Base-by-base conservation (phyloP, 2,888 invertebrate genomes). In the Mechanitis messenoides region DNA sequence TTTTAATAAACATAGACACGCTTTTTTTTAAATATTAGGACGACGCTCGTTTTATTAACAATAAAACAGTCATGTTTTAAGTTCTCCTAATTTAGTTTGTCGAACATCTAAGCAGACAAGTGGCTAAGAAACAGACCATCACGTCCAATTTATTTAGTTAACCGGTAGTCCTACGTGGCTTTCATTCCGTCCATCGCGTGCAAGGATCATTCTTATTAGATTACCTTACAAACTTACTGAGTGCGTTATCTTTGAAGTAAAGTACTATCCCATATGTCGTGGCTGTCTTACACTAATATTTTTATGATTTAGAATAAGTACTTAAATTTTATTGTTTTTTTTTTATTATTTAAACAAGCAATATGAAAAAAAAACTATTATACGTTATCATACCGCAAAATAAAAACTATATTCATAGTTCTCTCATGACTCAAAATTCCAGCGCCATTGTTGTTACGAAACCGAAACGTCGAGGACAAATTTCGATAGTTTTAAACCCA, bases 131-230 rank as follows among this genome's bases (percentile, higher is more conserved):
- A 62, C 59, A 64, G 67, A 58, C 65, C 60, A 67, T 65, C 68
- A 68, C 68, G 68, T 68, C 56, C 65, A 67, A 62, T 67, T 64
- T 68, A 68, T 65, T 68, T 65, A 65, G 67, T 65, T 67, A 67
- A 60, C 60, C 59, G 56, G 56, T 59, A 56, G 55, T 55, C 59
- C 57, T 63, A 63, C 61, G 63, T 62, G 65, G 64, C 61, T 63
- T 60, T 61, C 63, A 62, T 63, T 62, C 60, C 53, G 46, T 59
- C 60, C 62, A 64, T 62, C 58, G 59, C 62, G 58, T 63, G 57
- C 55, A 55, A 53, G 42, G 64, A 57, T 62, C 46, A 56, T 47
- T 58, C 46, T 64, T 64, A 62, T 67, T 65, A 55, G 31, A 65
- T 63, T 65, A 65, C 65, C 50, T 31, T 3, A 50, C 50, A 50